Percentiles rank a stretch among this genome's conserved stretches.
Conservation (phyloP, 2,797 vertebrate species). For the Lepus oiostolus region DNA sequence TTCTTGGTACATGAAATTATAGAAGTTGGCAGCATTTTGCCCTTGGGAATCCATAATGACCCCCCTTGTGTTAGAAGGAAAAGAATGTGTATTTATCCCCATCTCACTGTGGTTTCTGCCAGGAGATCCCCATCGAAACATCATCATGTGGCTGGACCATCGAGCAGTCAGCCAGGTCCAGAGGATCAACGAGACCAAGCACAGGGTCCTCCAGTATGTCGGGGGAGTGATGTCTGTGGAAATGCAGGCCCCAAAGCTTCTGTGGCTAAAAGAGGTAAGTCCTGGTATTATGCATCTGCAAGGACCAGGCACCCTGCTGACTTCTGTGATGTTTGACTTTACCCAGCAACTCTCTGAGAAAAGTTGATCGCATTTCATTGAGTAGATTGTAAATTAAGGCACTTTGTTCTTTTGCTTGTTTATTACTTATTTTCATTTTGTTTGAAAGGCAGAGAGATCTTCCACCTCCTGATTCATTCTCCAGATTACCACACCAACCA, state of each 20-base stretch:
- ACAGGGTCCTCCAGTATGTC: slow-evolving; percentile 91
- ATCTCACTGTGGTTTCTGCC: slow-evolving; percentile 10
- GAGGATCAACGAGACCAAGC: slow-evolving; percentile 92
- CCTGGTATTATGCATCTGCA: not conserved
- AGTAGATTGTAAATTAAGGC: slow-evolving; percentile 6
- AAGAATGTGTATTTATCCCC: not conserved
- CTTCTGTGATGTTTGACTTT: not conserved
- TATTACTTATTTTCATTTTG: not conserved
- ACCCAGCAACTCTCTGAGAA: not conserved
- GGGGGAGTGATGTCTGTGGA: slow-evolving; percentile 98
- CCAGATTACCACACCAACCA: too few species aligned
- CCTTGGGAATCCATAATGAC: not conserved
- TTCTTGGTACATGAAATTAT: not conserved
- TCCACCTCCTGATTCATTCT: too few species aligned
- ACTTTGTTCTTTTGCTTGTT: not conserved
- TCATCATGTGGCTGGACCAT: slow-evolving; percentile 99
- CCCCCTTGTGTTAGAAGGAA: not conserved
- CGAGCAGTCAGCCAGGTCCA: slow-evolving; percentile 93
- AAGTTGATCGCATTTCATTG: slow-evolving; percentile 42
- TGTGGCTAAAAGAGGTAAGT: slow-evolving; percentile 98
- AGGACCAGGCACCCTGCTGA: not conserved
- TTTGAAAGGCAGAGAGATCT: too few species aligned
- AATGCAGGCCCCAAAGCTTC: slow-evolving; percentile 98
- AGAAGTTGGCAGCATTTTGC: not conserved
- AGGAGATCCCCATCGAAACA: slow-evolving; percentile 92